Evolutionary conservation across 2,113 vertebrate species (phyloP), one percentile per base, ranked within the genome.

Genomic region (Hiodon alosoides): DNA sequence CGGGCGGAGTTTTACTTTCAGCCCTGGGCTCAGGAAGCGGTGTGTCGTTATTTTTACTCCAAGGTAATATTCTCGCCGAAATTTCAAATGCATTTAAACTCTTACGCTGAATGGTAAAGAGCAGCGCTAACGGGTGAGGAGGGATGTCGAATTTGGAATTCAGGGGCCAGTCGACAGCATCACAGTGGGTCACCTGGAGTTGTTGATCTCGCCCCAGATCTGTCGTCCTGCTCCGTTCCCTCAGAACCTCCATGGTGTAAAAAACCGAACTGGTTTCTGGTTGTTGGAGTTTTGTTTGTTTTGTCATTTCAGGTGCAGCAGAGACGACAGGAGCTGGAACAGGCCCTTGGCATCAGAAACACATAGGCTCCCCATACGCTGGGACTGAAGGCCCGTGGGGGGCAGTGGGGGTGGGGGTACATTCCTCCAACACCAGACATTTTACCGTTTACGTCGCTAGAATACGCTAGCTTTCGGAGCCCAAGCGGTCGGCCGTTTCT

Each of bases 1-100:
- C 89, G 95, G 84, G 97, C 97, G 0, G 97, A 99, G 88, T 99
- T 99, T 85, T 99, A 99, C 89, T 99, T 96, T 92, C 97, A 99
- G 87, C 97, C 97, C 0, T 99, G 97, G 97, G 97, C 97, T 72
- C 97, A 99, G 86, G 97, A 99, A 81, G 97, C 97, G 0, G 97
- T 98, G 73, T 99, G 96, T 85, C 92, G 97, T 77, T 99, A 99
- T 86, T 99, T 99, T 88, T 99, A 96, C 89, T 99, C 97, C 74
- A 99, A 99, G 94, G 97, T 98, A 84, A 80, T 3, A 9, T 3
- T 0, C 6, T 9, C 7, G 52, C 7, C 51, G 31, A 0, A n/a
- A 3, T 10, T 67, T 67, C 65, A 67, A 4, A 16, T 3, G 1
- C 64, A 31, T 31, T 31, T 31, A 31, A 31, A 31, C 31, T 31